A percentile compares a stretch with the other conserved stretches of the same genome.
Conservation (phyloP, 2,113 vertebrate species). For the Columbina picui region DNA sequence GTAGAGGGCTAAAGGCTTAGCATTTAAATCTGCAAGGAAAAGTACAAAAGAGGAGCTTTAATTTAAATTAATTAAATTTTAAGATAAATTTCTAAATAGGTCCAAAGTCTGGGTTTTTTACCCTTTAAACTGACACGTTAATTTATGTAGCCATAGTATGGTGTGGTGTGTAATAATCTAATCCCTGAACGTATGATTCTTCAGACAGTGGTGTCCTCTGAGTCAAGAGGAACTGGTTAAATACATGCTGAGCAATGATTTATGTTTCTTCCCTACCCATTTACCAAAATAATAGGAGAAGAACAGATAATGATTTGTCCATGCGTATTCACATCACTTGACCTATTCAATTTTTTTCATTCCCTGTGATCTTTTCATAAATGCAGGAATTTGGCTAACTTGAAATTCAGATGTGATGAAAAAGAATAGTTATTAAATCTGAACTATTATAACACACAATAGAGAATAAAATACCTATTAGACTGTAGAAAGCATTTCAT, state of each 20-base stretch:
- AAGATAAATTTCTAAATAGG: not conserved
- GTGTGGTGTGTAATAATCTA: not conserved
- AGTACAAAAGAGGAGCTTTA: not conserved
- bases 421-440: constrained; percentile 6
- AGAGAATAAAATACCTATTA: constrained; percentile 29
- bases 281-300: not conserved
- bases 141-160: not conserved
- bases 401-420: not conserved
- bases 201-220: not conserved
- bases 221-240: not conserved
- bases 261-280: not conserved
- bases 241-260: not conserved
- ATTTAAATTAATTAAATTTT: not conserved
- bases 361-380: not conserved
- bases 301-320: not conserved
- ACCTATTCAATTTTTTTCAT: not conserved
- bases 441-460: not conserved
- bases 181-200: not conserved
- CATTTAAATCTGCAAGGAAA: not conserved
- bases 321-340: not conserved
- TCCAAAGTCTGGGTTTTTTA: not conserved
- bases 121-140: not conserved
- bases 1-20: not conserved
- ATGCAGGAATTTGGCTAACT: not conserved
- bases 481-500: not conserved